phyloP scores from a whole-genome alignment of 2,888 invertebrate species.

The Tipula unca region DNA sequence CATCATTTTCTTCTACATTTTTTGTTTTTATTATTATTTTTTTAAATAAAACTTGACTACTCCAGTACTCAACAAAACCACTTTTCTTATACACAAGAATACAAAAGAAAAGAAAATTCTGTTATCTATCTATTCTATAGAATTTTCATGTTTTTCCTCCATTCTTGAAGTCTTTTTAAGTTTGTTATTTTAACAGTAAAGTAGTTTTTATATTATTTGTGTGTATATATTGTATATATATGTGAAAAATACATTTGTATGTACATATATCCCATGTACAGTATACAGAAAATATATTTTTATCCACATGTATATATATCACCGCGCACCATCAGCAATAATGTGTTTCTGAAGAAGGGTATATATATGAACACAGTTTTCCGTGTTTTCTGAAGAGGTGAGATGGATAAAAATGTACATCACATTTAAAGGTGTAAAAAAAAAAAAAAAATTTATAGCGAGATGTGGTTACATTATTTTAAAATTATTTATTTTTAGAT shows the following conservation, averaged over 20 bases:
- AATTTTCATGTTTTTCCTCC: neutral
- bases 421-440: neutral
- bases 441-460: neutral
- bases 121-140: neutral
- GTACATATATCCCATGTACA: neutral
- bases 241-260: neutral
- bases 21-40: too few species aligned
- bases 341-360: neutral
- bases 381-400: neutral
- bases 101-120: neutral
- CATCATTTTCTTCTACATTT: neutral
- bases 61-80: neutral
- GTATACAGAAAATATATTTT: neutral
- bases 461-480: neutral
- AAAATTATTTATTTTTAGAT: slow-evolving; percentile 4
- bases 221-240: neutral
- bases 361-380: neutral
- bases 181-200: neutral
- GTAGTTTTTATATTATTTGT: neutral
- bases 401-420: neutral
- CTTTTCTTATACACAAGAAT: neutral
- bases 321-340: neutral
- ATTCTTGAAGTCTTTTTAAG: neutral
- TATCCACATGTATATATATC: neutral
- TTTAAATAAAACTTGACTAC: neutral